Evolutionary conservation across 30 jellyfish, hydroid and myxozoan genomes (phyloP), one percentile per base, ranked within the genome.

Genomic region (Haliclystus octoradiatus): DNA sequence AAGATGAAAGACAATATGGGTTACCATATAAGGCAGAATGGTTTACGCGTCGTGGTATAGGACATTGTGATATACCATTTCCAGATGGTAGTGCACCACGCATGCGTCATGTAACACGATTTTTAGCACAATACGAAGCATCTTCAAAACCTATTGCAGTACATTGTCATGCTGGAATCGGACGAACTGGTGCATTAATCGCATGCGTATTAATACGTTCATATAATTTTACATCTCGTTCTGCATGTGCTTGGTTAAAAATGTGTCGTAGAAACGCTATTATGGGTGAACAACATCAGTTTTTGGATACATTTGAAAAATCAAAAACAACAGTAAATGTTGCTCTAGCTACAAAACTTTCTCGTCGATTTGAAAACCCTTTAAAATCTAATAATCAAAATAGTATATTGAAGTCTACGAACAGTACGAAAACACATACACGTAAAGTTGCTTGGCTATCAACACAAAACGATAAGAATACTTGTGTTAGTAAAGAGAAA

Each of bases 121-220:
- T 86, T 71, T 53, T 78, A 62, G 71, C 60, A 34, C 29, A 75
- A 15, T 66, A 85, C 81, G 75, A 88, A n/a, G 69, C 73, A 2
- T 72, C 80, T 13, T 80, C 65, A 19, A 68, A 61, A 24, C 63
- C 62, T 33, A 64, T 74, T 25, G 96, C 96, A 2, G 92, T 86
- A 9, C 96, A 86, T 72, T 86, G 96, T 51, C 93, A 86, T 73
- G 96, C 96, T 0, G 96, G 96, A 1, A 62, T 86, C 28, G 96
- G 96, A 1, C 85, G 96, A 14, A 86, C 96, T 28, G 96, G 94
- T 28, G 78, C 96, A 40, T 76, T 86, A 93, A 79, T 86, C 26
- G 96, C 93, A 27, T 68, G 92, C 33, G 27, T 50, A 33, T 33
- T 86, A 75, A 79, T 86, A n/a, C 68, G 63, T 29, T 65, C 57